phyloP scores from a whole-genome alignment of 1,140 invertebrate genomes.

The Paramacrobiotus metropolitanus region DNA sequence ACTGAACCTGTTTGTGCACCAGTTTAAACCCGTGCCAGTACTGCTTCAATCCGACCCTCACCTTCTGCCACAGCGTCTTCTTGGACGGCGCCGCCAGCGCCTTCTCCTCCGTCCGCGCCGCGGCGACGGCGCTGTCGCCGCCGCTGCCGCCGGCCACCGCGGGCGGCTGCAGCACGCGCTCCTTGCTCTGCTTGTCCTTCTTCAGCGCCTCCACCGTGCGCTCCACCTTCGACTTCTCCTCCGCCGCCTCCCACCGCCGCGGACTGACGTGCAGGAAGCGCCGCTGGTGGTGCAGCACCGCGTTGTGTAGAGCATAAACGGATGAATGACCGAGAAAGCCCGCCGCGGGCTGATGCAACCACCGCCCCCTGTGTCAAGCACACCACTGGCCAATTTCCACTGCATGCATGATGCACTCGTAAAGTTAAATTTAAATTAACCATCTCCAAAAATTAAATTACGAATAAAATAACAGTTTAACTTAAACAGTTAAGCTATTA shows the following conservation, averaged over 20 bases:
- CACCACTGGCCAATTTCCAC: no score
- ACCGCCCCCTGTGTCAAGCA: no score
- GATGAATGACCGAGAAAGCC: no score
- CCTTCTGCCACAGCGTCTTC: slow-evolving; percentile 14
- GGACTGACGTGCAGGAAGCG: neutral
- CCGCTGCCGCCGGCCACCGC: no score
- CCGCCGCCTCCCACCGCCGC: neutral
- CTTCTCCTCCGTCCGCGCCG: slow-evolving; percentile 7
- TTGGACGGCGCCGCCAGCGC: slow-evolving; percentile 25
- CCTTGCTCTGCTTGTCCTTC: slow-evolving; percentile 34
- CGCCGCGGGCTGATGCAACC: no score
- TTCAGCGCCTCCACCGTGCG: slow-evolving; percentile 59
- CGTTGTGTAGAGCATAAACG: no score
- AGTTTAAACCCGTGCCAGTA: slow-evolving; percentile 94
- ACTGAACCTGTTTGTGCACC: slow-evolving; percentile 68
- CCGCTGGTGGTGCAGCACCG: no score
- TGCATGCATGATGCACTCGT: no score
- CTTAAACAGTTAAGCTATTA: no score
- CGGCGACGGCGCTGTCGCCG: slow-evolving; percentile 18
- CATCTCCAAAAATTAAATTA: no score
- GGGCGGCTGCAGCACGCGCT: slow-evolving; percentile 15
- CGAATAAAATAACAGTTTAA: no score
- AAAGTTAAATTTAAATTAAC: no score
- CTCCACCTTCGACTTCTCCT: slow-evolving; percentile 50
- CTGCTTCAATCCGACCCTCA: slow-evolving; percentile 50